Evolutionary conservation across 2,113 vertebrate genomes (phyloP), one percentile per base, ranked within the genome.

Genomic region (Centropus unirufus): DNA sequence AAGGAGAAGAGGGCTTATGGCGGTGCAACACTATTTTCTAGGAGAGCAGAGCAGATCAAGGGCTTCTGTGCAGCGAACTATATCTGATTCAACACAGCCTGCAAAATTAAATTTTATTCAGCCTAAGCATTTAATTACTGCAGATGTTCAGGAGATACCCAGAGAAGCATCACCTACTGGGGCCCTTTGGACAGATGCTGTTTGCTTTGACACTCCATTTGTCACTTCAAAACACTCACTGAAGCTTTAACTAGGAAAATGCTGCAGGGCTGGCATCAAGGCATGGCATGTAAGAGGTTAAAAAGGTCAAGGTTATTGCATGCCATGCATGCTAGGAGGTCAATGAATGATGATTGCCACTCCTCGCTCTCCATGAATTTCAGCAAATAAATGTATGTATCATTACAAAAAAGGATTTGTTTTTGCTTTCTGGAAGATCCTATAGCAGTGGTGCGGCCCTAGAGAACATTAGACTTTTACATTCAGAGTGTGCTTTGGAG

Each of bases 131-230:
- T 94, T 93, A 95, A 97, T 96, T 94, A 68, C 76, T 96, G 58
- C 93, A 96, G 94, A 94, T 96, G 96, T 96, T 96, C 83, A 82
- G 80, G 89, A 96, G 93, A 62, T 82, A 87, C 32, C 80, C 93
- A 49, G 63, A 83, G 95, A 90, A 81, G 77, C 80, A 51, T 88
- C 93, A 95, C 83, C 93, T 96, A 92, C 90, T 62, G 90, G 69
- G 80, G 73, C 77, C 73, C 69, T 94, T 95, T 90, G 95, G 95
- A 96, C 95, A 96, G 94, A 95, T 97, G 96, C 80, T 96, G 83
- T 94, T 97, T 95, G 73, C 86, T 75, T 88, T 95, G 92, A 72
- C 90, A 69, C 76, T 96, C 95, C 95, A 96, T 97, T 94, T 97
- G 95, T 87, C 88, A 84, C 90, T 95, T 84, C 1, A 2, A 73